phyloP scores from a whole-genome alignment of 2,113 vertebrate species.

The Sciurus niger region DNA sequence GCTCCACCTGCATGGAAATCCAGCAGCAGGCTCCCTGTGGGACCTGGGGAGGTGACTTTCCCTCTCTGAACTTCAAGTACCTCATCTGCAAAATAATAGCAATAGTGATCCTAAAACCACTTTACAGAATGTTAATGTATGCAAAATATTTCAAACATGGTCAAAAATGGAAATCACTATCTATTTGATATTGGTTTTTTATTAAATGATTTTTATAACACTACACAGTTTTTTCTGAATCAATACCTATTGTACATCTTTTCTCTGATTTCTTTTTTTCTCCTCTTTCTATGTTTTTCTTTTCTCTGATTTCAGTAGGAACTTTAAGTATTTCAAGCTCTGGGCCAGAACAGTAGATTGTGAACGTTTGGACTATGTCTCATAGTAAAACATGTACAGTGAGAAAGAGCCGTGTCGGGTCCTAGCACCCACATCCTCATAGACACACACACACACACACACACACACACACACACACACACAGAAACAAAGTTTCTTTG shows the following conservation, averaged over 20 bases:
- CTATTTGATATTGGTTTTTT: background rate
- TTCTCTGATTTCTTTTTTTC: too few species aligned
- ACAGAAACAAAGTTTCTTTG: background rate
- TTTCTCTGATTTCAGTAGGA: background rate
- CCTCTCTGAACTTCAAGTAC: background rate
- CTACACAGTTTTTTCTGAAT: background rate
- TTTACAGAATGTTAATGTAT: background rate
- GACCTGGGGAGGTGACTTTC: too few species aligned
- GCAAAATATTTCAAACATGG: background rate
- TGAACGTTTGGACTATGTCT: background rate
- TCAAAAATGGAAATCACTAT: background rate
- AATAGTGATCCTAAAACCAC: background rate
- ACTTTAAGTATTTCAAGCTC: background rate
- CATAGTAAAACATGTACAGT: background rate
- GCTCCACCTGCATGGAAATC: background rate
- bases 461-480: too few species aligned
- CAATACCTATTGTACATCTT: background rate
- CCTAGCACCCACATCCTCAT: background rate
- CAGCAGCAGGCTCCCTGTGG: too few species aligned
- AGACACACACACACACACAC: too few species aligned
- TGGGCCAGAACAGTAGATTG: background rate
- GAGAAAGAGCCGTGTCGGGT: background rate
- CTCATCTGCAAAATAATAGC: too few species aligned
- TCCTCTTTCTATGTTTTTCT: too few species aligned
- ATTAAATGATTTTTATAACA: background rate